Conservation (phyloP, 2,113 vertebrate species). For the Alces alces region DNA sequence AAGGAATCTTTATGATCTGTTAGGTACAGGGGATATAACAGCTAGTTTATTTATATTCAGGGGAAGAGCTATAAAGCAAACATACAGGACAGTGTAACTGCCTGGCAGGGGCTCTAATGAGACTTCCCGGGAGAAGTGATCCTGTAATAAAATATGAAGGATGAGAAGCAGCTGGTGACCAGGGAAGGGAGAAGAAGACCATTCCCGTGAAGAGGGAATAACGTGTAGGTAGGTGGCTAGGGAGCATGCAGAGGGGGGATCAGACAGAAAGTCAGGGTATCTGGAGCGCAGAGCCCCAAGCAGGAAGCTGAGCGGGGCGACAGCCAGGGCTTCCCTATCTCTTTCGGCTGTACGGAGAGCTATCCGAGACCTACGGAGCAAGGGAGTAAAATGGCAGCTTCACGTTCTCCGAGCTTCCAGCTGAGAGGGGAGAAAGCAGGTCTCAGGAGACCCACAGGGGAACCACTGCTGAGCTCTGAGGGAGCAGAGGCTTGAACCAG, state of each 20-base stretch:
- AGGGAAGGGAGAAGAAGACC: neutral
- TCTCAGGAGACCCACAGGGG: neutral
- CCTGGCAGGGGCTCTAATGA: neutral
- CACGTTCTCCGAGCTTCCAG: neutral
- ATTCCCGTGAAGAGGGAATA: neutral
- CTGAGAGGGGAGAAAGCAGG: neutral
- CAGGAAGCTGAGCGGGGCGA: neutral
- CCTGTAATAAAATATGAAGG: neutral
- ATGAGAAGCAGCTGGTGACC: neutral
- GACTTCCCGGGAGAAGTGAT: neutral
- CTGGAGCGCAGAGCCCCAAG: neutral
- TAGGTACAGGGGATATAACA: neutral
- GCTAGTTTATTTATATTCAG: neutral
- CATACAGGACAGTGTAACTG: neutral
- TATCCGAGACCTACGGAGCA: neutral
- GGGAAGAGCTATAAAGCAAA: conserved; percentile 1
- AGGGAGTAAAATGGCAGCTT: neutral
- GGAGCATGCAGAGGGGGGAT: neutral
- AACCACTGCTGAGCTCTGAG: neutral
- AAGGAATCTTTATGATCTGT: neutral
- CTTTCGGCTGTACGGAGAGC: neutral
- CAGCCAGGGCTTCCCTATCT: neutral
- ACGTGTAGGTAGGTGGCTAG: neutral
- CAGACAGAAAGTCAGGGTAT: neutral
- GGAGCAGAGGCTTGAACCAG: neutral